These are phyloP conservation scores for Nesidiocoris tenuis DNA, from an alignment of 2,888 invertebrate species.

Conservation along the genomic window DNA sequence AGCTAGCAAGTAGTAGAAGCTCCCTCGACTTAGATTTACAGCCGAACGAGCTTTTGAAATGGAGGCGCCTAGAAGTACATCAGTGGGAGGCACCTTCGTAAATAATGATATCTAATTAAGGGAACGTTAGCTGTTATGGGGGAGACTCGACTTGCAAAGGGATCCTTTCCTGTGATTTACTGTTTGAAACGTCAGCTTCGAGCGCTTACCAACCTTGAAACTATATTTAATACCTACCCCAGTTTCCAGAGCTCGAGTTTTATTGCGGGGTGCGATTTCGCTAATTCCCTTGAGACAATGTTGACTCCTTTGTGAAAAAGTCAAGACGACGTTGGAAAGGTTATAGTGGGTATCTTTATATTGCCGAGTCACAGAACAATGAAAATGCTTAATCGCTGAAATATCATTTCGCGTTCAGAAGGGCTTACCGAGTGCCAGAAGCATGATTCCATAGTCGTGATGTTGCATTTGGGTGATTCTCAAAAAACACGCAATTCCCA, in stretches of 20 bases:
- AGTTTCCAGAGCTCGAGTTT: neutral
- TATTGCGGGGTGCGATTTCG: neutral
- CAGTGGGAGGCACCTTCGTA: neutral
- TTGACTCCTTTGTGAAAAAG: neutral
- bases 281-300: neutral
- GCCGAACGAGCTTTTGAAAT: no score
- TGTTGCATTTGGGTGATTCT: no score
- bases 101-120: neutral
- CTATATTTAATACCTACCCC: neutral
- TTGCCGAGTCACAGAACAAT: no score
- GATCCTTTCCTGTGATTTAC: neutral
- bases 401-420: no score
- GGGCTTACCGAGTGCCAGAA: no score
- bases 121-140: neutral
- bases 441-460: no score
- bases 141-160: neutral
- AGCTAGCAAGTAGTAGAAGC: no score
- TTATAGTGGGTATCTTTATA: no score
- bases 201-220: neutral
- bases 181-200: neutral
- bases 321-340: no score
- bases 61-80: neutral
- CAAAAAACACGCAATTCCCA: no score
- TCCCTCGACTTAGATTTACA: no score
- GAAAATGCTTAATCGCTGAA: no score